Percentiles rank a stretch among this genome's conserved stretches.
These are phyloP conservation scores for Phortica okadai DNA, from an alignment of 2,888 invertebrate genomes.

Conservation along the genomic window DNA sequence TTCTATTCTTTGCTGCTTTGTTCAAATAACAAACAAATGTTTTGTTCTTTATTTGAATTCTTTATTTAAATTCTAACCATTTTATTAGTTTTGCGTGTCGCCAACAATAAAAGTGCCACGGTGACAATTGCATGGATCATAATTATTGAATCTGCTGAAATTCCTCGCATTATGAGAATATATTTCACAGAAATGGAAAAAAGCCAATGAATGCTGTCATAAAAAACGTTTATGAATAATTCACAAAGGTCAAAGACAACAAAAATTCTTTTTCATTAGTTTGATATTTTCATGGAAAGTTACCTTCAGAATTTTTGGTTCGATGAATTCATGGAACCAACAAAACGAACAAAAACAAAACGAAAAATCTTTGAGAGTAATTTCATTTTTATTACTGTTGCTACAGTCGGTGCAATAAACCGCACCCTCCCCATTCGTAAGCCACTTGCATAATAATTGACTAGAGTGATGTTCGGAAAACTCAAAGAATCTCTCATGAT, in stretches of 20 bases:
- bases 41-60: constrained; percentile 65
- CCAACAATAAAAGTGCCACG: background rate
- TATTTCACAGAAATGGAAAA: constrained; percentile 7
- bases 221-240: constrained; percentile 56
- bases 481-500: too few relatives aligned
- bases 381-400: too few relatives aligned
- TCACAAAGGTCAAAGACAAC: constrained; percentile 62
- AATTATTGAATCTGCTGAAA: background rate
- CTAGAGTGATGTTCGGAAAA: too few relatives aligned
- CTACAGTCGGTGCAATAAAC: too few relatives aligned
- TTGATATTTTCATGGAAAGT: constrained; percentile 41
- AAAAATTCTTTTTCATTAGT: constrained; percentile 32
- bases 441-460: too few relatives aligned
- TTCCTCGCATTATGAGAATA: background rate
- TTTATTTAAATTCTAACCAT: constrained; percentile 6
- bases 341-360: background rate
- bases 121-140: constrained; percentile 17
- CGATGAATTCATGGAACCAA: background rate
- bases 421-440: too few relatives aligned
- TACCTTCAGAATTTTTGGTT: constrained; percentile 32
- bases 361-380: too few relatives aligned
- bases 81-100: constrained; percentile 60
- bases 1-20: constrained; percentile 3
- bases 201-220: constrained; percentile 6
- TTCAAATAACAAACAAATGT: constrained; percentile 25